Base-by-base conservation (phyloP, 2,797 vertebrate species). In the Coracias cyanogaster region DNA sequence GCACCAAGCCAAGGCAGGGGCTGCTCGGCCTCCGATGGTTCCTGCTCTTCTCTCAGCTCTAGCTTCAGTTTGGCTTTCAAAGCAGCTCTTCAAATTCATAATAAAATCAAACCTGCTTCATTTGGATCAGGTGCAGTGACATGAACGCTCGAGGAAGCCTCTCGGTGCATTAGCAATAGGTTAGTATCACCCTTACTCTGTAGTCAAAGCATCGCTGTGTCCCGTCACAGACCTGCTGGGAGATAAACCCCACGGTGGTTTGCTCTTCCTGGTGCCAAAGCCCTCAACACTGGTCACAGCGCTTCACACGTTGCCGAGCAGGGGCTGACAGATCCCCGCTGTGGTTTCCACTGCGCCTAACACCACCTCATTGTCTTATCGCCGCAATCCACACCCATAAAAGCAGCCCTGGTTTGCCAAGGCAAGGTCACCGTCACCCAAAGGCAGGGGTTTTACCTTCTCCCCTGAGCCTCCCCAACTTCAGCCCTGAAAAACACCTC, bases 71-170 rank as follows among this genome's bases (percentile, higher is more conserved):
- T 78, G 35, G 29, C 14, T 61, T 45, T 46, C 69, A 35, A 39
- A 89, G 16, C 11, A 64, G 6, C 2, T n/a, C 84, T 45, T 72
- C 14, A 57, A n/a, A 79, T 29, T 12, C 71, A 62, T 17, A 65
- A 4, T 10, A 24, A 84, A 74, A 14, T 0, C 81, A 51, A 12
- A 20, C 1, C 3, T 5, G 6, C 31, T n/a, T 37, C 70, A 22
- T 8, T 0, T 29, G 49, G 61, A 49, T 6, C 4, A n/a, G 60
- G 26, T n/a, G 43, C 77, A 80, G 64, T 0, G 2, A 7, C 28
- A 6, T 1, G 8, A 52, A 2, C 0, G 1, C 60, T 60, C 3
- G 2, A 70, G 69, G 69, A 70, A 26, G 41, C 14, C 35, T 10
- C 89, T 88, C 55, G 1, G 24, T 26, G 2, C 37, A 9, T 39